These are phyloP conservation scores for Tympanuchus pallidicinctus DNA, from an alignment of 2,113 vertebrate genomes.

Conservation along the genomic window DNA sequence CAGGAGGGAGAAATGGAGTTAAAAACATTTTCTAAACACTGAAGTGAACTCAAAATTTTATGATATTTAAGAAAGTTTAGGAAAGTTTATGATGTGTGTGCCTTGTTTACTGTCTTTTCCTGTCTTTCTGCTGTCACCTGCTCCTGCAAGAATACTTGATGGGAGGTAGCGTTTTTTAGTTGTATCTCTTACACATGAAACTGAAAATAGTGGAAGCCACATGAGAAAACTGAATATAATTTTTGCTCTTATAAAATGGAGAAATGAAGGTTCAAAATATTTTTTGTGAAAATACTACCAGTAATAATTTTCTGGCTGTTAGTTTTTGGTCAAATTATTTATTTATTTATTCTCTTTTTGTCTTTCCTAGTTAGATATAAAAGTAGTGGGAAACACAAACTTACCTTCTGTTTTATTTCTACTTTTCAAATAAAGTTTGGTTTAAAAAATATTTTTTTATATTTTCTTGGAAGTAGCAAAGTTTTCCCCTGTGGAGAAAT, in stretches of 20 bases:
- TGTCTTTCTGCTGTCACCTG: not conserved
- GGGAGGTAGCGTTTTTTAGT: not conserved
- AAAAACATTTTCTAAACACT: not conserved
- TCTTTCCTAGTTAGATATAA: not conserved
- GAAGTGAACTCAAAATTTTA: not conserved
- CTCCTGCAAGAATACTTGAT: slow-evolving; percentile 4
- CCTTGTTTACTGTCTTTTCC: not conserved
- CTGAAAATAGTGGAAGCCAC: not conserved
- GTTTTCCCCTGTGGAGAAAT: not conserved
- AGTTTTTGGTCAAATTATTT: not conserved
- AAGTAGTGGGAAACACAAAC: not conserved
- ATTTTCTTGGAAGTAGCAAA: not conserved
- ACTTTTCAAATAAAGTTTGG: not conserved
- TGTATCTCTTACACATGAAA: slow-evolving; percentile 2
- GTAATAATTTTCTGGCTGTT: not conserved
- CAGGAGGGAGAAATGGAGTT: not conserved
- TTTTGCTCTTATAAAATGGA: not conserved
- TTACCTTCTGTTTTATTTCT: not conserved
- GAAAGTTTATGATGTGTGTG: not conserved
- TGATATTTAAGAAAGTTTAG: not conserved
- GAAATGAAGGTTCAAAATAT: not conserved
- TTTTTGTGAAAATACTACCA: not conserved
- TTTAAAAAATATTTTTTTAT: not conserved
- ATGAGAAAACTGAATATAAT: not conserved
- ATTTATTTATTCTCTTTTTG: not conserved